Evolutionary conservation across 1,140 invertebrate genomes (phyloP).

Genomic region (Mylabris phalerata): DNA sequence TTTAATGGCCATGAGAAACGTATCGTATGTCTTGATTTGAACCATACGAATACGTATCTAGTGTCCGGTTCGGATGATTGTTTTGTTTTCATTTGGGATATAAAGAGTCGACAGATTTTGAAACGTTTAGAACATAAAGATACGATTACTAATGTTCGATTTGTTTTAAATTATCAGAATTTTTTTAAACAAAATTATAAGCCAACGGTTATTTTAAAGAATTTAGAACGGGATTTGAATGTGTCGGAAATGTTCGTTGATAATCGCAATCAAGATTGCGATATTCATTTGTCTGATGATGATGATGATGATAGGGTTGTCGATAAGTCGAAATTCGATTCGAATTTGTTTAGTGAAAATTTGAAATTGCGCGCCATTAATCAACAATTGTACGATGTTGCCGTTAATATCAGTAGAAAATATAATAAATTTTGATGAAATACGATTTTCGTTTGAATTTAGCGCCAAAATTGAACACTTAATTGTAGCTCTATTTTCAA

Average conservation of each 20-base stretch:
- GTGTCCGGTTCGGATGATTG: constrained; percentile 69
- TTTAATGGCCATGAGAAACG: constrained; percentile 56
- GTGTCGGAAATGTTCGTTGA: constrained; percentile 21
- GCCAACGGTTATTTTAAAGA: constrained; percentile 23
- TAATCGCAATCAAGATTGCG: constrained; percentile 19
- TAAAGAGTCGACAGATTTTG: constrained; percentile 63
- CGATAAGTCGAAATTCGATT: background rate
- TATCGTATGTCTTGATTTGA: constrained; percentile 64
- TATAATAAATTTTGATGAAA: constrained; percentile 13
- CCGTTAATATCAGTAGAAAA: constrained; percentile 25
- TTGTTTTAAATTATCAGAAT: constrained; percentile 29
- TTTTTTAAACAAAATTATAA: constrained; percentile 31
- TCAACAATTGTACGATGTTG: constrained; percentile 28
- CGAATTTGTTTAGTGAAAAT: constrained; percentile 24
- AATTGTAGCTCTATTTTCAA: too few species aligned
- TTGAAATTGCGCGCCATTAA: constrained; percentile 24
- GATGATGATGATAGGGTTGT: constrained; percentile 11
- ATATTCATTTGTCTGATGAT: constrained; percentile 27
- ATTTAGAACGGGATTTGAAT: constrained; percentile 29
- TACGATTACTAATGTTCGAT: constrained; percentile 56
- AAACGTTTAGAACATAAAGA: constrained; percentile 65
- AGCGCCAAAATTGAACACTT: too few species aligned
- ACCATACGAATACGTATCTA: constrained; percentile 58
- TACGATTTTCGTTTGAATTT: too few species aligned
- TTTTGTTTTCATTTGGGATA: constrained; percentile 72